A percentile compares a stretch with the other conserved stretches of the same genome.
Conservation (phyloP, 2,888 invertebrate genomes). For the Ariolimax columbianus region DNA sequence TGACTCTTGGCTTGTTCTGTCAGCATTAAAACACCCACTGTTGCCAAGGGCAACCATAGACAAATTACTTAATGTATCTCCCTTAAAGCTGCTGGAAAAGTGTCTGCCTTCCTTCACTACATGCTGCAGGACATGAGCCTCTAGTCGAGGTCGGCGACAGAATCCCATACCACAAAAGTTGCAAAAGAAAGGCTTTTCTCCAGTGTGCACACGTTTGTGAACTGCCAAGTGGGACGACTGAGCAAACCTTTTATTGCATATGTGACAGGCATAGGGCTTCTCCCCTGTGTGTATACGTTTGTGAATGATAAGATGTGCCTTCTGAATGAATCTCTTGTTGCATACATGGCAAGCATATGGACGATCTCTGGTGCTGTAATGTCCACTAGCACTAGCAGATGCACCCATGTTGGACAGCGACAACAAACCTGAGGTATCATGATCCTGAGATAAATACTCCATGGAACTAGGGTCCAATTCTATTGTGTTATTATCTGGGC, state of each 20-base stretch:
- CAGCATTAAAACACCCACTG: not conserved
- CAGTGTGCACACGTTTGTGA: conserved; percentile 63
- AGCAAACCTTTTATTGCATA: conserved; percentile 65
- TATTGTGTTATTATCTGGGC: conserved; percentile 3
- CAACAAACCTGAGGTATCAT: not conserved
- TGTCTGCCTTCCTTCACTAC: conserved; percentile 45
- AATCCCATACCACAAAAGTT: conserved; percentile 63
- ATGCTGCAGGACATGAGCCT: conserved; percentile 60
- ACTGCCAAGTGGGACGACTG: conserved; percentile 65
- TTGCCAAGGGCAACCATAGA: conserved; percentile 33
- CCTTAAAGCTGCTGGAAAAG: conserved; percentile 23
- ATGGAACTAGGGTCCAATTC: conserved; percentile 25
- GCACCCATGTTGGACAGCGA: not conserved
- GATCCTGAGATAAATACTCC: conserved; percentile 36
- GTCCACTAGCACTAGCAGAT: not conserved
- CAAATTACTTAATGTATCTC: conserved; percentile 27
- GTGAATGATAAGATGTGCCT: conserved; percentile 64
- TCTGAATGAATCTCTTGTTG: conserved; percentile 63
- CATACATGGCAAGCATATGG: conserved; percentile 62
- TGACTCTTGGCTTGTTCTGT: conserved; percentile 34
- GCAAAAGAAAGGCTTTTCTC: conserved; percentile 64
- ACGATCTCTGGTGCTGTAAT: conserved; percentile 48
- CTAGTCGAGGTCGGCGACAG: conserved; percentile 61
- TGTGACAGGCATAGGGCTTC: conserved; percentile 64
- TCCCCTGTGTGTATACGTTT: conserved; percentile 64